phyloP scores from a whole-genome alignment of 2,888 invertebrate genomes.

The Operophtera brumata region DNA sequence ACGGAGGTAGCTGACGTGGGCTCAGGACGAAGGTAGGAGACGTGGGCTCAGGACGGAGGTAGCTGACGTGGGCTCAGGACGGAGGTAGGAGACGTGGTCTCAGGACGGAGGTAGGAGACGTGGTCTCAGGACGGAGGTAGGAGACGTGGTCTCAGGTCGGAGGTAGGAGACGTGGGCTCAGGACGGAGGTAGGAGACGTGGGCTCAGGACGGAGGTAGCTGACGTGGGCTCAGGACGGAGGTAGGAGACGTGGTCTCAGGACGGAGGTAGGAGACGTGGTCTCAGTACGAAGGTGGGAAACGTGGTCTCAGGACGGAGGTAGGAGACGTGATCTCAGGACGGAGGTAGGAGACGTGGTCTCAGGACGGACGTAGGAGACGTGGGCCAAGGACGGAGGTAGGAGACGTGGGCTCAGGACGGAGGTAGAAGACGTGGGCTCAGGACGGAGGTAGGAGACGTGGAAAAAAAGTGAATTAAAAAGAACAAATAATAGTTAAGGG shows the following conservation, averaged over 20 bases:
- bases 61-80: constrained; percentile 16
- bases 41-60: too few relatives aligned
- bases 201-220: too few relatives aligned
- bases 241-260: background rate
- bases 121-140: constrained; percentile 5
- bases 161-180: constrained; percentile 30
- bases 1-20: constrained; percentile 33
- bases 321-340: constrained; percentile 16
- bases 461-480: background rate
- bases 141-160: too few relatives aligned
- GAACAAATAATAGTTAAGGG: background rate
- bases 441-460: background rate
- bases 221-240: constrained; percentile 10
- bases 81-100: background rate
- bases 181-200: background rate
- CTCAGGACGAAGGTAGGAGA: background rate
- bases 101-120: constrained; percentile 36
- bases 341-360: background rate
- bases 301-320: too few relatives aligned
- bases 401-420: too few relatives aligned
- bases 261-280: constrained; percentile 33
- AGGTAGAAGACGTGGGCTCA: constrained; percentile 30
- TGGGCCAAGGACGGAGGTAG: constrained; percentile 4
- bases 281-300: background rate
- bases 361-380: constrained; percentile 32